phyloP scores from a whole-genome alignment of 2,888 invertebrate genomes.

The Adelognathus sp. region DNA sequence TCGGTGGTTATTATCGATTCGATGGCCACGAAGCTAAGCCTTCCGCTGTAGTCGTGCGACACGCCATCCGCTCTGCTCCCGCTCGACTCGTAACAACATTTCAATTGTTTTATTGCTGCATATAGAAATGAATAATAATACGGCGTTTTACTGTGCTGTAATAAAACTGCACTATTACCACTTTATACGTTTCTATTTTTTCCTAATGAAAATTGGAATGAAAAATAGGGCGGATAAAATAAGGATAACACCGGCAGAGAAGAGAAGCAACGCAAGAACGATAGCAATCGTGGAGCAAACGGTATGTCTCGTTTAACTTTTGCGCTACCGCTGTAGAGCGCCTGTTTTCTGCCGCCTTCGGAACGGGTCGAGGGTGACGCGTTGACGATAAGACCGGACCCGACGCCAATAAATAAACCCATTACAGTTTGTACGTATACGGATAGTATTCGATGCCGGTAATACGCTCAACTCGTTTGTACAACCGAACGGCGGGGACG shows the following conservation, averaged over 20 bases:
- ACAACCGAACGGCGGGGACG: background rate
- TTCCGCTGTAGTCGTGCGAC: conserved; percentile 43
- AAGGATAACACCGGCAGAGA: background rate
- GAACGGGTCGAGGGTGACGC: conserved; percentile 55
- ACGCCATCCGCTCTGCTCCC: conserved; percentile 47
- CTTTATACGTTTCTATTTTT: background rate
- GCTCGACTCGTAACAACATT: conserved; percentile 49
- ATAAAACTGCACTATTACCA: conserved; percentile 5
- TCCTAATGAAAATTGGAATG: background rate
- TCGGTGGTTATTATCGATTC: conserved; percentile 27
- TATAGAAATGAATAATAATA: conserved; percentile 25
- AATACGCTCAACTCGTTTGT: conserved; percentile 6
- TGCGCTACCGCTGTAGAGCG: background rate
- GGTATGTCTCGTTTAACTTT: conserved; percentile 23
- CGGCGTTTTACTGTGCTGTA: conserved; percentile 14
- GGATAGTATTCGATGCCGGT: conserved; percentile 12
- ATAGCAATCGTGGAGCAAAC: conserved; percentile 4
- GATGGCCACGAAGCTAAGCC: background rate
- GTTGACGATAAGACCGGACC: conserved; percentile 56
- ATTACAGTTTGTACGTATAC: conserved; percentile 56
- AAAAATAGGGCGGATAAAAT: background rate
- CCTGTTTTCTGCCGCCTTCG: conserved; percentile 25
- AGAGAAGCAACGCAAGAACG: background rate
- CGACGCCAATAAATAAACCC: conserved; percentile 64
- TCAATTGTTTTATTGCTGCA: conserved; percentile 47